Evolutionary conservation across 1,140 invertebrate genomes (phyloP).

Genomic region (Solenopsis fugax): DNA sequence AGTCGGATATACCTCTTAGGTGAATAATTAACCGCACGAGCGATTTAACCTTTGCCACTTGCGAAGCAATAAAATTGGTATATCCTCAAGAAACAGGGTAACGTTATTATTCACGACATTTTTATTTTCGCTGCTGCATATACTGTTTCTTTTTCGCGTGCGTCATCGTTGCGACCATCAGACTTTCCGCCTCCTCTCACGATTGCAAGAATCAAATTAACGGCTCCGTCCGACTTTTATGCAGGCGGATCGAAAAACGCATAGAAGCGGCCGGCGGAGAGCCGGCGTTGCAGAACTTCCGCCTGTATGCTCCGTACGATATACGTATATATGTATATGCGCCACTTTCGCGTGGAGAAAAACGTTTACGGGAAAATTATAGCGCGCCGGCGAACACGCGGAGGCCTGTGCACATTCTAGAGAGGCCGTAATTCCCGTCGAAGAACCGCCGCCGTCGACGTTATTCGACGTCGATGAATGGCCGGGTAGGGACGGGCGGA

Average conservation of each 20-base stretch:
- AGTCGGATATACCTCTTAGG: conserved; percentile 10
- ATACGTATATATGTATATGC: neutral
- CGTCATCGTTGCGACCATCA: neutral
- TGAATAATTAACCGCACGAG: conserved; percentile 31
- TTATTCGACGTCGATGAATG: conserved; percentile 9
- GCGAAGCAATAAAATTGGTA: neutral
- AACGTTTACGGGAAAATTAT: conserved; percentile 55
- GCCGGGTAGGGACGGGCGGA: neutral
- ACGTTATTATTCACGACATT: neutral
- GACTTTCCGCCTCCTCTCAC: neutral
- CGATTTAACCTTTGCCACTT: neutral
- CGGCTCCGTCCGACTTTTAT: conserved; percentile 30
- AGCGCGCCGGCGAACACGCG: conserved; percentile 17
- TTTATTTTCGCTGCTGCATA: no score
- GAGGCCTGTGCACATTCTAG: conserved; percentile 19
- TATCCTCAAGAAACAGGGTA: neutral
- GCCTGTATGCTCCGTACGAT: neutral
- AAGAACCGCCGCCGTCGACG: neutral
- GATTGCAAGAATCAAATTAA: conserved; percentile 22
- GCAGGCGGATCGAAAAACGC: conserved; percentile 38
- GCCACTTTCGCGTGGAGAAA: conserved; percentile 50
- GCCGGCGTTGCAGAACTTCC: conserved; percentile 44
- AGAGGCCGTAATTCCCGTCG: conserved; percentile 16
- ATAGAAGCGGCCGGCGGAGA: neutral
- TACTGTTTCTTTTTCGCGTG: neutral